Conservation (phyloP, 35 echinoderm and acorn worm genomes). For the Apostichopus japonicus region DNA sequence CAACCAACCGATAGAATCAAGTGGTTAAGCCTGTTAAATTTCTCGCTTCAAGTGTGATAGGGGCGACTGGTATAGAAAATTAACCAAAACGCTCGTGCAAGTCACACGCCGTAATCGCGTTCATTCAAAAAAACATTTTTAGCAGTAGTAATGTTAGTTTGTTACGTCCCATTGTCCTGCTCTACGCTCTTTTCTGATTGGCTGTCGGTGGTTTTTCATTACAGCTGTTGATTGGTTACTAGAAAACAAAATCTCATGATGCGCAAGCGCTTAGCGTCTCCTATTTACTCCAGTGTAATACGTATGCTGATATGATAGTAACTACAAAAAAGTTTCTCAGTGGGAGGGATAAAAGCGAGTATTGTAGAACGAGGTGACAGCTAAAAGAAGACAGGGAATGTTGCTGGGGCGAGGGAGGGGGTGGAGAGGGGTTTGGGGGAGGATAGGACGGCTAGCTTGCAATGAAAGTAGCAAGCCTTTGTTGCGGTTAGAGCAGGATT, state of each 20-base stretch:
- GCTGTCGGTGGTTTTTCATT: background rate
- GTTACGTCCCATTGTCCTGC: conserved; percentile 20
- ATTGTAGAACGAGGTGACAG: no score
- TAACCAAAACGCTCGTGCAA: conserved; percentile 25
- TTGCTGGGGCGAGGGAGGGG: no score
- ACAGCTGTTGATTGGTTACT: conserved; percentile 5
- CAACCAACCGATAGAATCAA: conserved; percentile 26
- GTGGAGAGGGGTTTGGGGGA: no score
- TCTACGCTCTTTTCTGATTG: conserved; percentile 24
- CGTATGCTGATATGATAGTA: background rate
- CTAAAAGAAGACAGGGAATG: no score
- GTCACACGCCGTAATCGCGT: background rate
- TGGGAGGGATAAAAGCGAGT: no score
- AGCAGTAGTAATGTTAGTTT: background rate
- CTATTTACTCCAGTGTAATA: background rate
- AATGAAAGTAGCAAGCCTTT: background rate
- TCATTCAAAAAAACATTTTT: conserved; percentile 1
- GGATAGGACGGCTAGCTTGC: background rate
- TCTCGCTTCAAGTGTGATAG: conserved; percentile 45
- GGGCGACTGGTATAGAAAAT: conserved; percentile 33
- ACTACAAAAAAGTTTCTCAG: background rate
- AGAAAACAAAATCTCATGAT: background rate
- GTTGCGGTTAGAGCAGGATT: background rate
- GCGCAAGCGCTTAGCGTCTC: background rate
- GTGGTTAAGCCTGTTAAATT: conserved; percentile 26